These are phyloP conservation scores for Tuta absoluta DNA, from an alignment of 2,888 invertebrate genomes.

Conservation along the genomic window DNA sequence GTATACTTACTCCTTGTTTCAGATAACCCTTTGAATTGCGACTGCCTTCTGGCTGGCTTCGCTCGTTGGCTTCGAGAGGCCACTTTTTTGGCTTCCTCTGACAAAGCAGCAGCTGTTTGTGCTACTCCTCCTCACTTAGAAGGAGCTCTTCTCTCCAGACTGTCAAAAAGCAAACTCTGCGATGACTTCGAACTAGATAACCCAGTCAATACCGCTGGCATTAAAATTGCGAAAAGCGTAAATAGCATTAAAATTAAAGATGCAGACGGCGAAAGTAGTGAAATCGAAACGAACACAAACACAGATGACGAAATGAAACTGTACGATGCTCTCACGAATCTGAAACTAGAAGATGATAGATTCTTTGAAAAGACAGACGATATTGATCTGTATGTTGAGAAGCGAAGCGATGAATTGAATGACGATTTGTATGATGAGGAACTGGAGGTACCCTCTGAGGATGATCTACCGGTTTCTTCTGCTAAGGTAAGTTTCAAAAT, in stretches of 20 bases:
- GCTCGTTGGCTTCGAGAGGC: conserved; percentile 88
- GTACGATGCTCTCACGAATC: neutral
- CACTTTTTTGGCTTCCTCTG: conserved; percentile 81
- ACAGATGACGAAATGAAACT: conserved; percentile 1
- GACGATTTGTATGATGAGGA: conserved; percentile 79
- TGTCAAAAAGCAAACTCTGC: conserved; percentile 84
- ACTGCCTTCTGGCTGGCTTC: conserved; percentile 89
- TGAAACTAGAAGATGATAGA: conserved; percentile 15
- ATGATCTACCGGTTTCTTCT: conserved; percentile 75
- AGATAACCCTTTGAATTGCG: conserved; percentile 92
- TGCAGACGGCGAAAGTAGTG: neutral
- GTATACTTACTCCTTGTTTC: conserved; percentile 44
- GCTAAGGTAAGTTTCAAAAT: conserved; percentile 77
- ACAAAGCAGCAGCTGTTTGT: conserved; percentile 87
- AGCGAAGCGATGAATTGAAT: conserved; percentile 60
- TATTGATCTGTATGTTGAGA: conserved; percentile 54
- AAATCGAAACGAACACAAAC: neutral
- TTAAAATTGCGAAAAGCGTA: conserved; percentile 25
- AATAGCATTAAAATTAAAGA: conserved; percentile 45
- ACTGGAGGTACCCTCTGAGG: conserved; percentile 72
- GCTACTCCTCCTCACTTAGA: conserved; percentile 92
- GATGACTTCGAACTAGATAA: conserved; percentile 61
- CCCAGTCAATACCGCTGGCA: neutral
- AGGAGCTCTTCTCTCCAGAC: conserved; percentile 88
- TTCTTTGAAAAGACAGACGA: conserved; percentile 15